phyloP scores from a whole-genome alignment of 30 jellyfish, hydroid and myxozoan species.

The Pseudorhiza aurosa region DNA sequence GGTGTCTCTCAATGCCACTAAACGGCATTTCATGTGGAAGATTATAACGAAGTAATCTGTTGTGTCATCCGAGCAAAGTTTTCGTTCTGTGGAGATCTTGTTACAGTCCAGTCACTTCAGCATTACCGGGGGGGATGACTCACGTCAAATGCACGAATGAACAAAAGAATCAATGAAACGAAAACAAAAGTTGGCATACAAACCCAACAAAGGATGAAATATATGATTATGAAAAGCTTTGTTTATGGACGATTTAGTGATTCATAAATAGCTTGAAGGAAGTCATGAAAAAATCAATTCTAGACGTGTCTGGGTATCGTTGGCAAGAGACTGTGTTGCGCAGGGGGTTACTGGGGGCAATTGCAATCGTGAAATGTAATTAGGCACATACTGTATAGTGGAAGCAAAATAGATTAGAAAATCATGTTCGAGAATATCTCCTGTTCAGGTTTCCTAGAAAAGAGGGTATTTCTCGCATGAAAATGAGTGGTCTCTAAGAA shows the following conservation, averaged over 20 bases:
- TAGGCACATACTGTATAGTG: no score
- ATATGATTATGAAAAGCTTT: no score
- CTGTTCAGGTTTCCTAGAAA: no score
- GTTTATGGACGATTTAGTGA: no score
- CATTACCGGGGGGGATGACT: constrained; percentile 41
- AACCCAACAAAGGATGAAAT: background rate
- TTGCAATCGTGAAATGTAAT: no score
- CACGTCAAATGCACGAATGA: background rate
- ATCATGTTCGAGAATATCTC: no score
- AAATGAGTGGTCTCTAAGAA: no score
- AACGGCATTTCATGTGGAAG: constrained; percentile 19
- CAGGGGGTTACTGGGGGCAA: no score
- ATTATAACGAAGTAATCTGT: constrained; percentile 25
- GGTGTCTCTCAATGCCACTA: background rate
- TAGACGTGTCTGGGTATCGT: background rate
- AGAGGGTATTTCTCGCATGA: no score
- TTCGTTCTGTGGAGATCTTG: constrained; percentile 31
- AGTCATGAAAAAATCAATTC: background rate
- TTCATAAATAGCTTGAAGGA: background rate
- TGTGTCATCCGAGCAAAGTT: constrained; percentile 6
- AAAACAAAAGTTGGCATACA: background rate
- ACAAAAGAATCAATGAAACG: background rate
- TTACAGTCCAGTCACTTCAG: constrained; percentile 63
- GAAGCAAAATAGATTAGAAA: no score
- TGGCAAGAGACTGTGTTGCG: no score